Base-by-base conservation (phyloP, 2,797 vertebrate species). In the Siniperca scherzeri region DNA sequence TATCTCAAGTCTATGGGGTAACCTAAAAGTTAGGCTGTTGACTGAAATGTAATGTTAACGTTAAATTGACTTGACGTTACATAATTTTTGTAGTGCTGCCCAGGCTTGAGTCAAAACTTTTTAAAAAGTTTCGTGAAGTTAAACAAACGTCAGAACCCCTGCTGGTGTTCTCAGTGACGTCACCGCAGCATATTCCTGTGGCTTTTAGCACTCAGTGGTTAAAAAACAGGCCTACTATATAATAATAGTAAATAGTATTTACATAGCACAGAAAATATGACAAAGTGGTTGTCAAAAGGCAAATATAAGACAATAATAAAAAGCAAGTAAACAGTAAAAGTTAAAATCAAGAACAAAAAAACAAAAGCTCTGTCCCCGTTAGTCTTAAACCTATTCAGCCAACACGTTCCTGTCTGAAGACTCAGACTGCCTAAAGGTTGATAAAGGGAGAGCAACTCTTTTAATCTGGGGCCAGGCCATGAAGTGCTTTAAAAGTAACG, bases 11-110 rank as follows among this genome's bases (percentile, higher is more conserved):
- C 8, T 19, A 0, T 4, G 7, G 10, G 48, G 25, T 36, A 10
- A 17, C 27, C 0, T n/a, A n/a, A 22, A 60, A 1, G 5, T 44
- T 3, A 0, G 9, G 3, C 33, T 22, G 9, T 27, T 30, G 46
- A n/a, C n/a, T 27, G 1, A 17, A 10, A 14, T 13, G 17, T 40
- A 7, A 40, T 16, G 40, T 25, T 8, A 22, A 8, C 8, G 1
- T 3, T 25, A 19, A 19, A 14, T 27, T 25, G n/a, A 25, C 27
- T 7, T 40, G 1, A 65, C 17, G 7, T 21, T 0, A 40, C 8
- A 13, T 30, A 10, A 5, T 36, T 44, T 25, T 42, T 38, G 7
- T 48, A 1, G 2, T 3, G n/a, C 1, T 4, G 13, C 1, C 5
- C 42, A 19, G 33, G 0, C 3, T 9, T 16, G 2, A 14, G 19